Evolutionary conservation across 2,113 vertebrate genomes (phyloP), one percentile per base, ranked within the genome.

Genomic region (Pelusios castaneus): DNA sequence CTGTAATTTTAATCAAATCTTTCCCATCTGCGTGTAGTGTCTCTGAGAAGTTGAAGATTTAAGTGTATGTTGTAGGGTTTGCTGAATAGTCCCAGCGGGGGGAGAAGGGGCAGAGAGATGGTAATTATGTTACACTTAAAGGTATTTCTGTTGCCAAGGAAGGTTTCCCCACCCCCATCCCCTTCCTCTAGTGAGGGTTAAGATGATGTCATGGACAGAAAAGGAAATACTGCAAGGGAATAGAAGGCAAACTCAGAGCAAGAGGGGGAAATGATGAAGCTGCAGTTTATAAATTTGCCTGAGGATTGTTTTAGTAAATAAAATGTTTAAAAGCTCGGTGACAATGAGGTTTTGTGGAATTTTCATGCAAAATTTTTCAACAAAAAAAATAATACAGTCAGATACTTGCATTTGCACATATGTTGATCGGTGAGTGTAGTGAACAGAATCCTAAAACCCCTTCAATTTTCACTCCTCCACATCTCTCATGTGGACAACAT

Each of bases 1-100:
- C 98, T 98, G 97, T 98, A 98, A 98, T 98, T 98, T 98, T 98
- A 98, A 98, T 98, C 98, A 98, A 98, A 98, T 98, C 97, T 98
- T 96, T 97, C 97, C 97, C 97, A 98, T 98, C 98, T 98, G 98
- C 24, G 67, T 97, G 98, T 90, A 97, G 97, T 91, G 89, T 97
- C 97, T 97, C 96, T 89, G 97, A 97, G 97, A 98, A 98, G 98
- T 94, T 98, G 98, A 98, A 98, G 98, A 98, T 98, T 98, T 98
- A 98, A 98, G 98, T 98, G 98, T 97, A 98, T 95, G 98, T 97
- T 98, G 97, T 95, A 97, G 97, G 97, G 97, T 89, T 97, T 95
- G 95, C 93, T 98, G 98, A 97, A 98, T 96, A 97, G 97, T 96
- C 97, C 92, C 98, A 96, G 98, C 97, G 76, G 97, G 97, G 97